Evolutionary conservation across 2,888 invertebrate genomes (phyloP).

Genomic region (Agrilus mali): DNA sequence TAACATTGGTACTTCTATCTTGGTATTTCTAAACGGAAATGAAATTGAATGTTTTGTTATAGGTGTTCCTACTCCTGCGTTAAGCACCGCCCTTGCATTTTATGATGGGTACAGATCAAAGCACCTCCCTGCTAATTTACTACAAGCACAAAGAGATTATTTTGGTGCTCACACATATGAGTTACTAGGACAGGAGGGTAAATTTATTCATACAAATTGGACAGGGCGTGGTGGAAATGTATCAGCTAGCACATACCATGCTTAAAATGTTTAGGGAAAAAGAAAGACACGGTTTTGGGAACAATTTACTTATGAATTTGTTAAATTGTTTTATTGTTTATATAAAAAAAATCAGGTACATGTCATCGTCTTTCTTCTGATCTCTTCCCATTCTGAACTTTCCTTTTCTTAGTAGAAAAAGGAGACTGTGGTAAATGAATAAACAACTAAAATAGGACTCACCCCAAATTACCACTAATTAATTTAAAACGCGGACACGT

Average conservation of each 20-base stretch:
- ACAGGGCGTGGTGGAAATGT: conserved; percentile 96
- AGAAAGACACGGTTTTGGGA: neutral
- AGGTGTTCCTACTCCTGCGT: conserved; percentile 90
- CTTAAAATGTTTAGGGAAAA: conserved; percentile 32
- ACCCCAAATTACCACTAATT: too few relatives aligned
- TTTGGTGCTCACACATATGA: conserved; percentile 99
- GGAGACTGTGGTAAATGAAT: too few relatives aligned
- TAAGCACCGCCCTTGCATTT: conserved; percentile 89
- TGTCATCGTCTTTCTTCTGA: too few relatives aligned
- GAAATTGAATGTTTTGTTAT: conserved; percentile 28
- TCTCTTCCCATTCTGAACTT: too few relatives aligned
- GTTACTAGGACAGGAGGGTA: conserved; percentile 70
- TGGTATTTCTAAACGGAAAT: too few relatives aligned
- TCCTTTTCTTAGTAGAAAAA: too few relatives aligned
- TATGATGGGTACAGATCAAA: conserved; percentile 90
- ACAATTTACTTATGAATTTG: neutral
- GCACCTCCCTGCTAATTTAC: conserved; percentile 83
- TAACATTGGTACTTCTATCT: conserved; percentile 22
- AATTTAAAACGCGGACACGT: too few relatives aligned
- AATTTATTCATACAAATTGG: conserved; percentile 96
- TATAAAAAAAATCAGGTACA: neutral
- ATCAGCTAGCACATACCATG: conserved; percentile 84
- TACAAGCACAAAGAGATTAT: conserved; percentile 95
- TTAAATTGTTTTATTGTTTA: neutral
- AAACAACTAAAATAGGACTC: too few relatives aligned